Conservation (phyloP, 2,888 invertebrate genomes). For the Agrochola lychnidis region DNA sequence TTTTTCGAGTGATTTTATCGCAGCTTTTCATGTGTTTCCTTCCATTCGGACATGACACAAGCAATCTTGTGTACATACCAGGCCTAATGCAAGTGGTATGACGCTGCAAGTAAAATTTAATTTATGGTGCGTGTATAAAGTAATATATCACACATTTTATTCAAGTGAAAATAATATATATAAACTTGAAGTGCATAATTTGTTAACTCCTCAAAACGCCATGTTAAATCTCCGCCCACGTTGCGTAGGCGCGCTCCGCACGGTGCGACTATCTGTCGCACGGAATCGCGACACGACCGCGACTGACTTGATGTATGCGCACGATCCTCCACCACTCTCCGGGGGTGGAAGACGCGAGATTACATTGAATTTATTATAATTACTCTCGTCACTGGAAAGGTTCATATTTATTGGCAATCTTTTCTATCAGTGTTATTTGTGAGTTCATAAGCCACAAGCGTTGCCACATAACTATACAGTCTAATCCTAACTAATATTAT, state of each 20-base stretch:
- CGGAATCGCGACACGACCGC: slow-evolving; percentile 70
- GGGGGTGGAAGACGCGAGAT: slow-evolving; percentile 64
- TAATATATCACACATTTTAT: slow-evolving; percentile 32
- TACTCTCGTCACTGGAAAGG: slow-evolving; percentile 50
- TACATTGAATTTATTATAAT: slow-evolving; percentile 63
- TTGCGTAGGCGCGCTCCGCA: slow-evolving; percentile 69
- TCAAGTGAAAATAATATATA: slow-evolving; percentile 48
- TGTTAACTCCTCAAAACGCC: slow-evolving; percentile 47
- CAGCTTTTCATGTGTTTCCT: not conserved
- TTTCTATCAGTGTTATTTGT: slow-evolving; percentile 15
- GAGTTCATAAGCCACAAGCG: not conserved
- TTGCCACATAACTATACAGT: not conserved
- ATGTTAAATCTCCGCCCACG: slow-evolving; percentile 63
- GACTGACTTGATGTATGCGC: slow-evolving; percentile 70
- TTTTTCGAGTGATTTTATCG: not conserved
- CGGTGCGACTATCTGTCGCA: slow-evolving; percentile 72
- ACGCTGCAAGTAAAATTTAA: not conserved
- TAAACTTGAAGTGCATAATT: slow-evolving; percentile 47
- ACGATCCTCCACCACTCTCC: slow-evolving; percentile 62
- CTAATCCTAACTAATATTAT: no score
- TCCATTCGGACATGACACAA: not conserved
- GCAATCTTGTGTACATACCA: not conserved
- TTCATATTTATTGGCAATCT: slow-evolving; percentile 39
- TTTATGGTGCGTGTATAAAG: not conserved
- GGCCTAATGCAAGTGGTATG: no score